Percentiles rank a stretch among this genome's conserved stretches.
Evolutionary conservation across 2,797 vertebrate genomes (phyloP).

Genomic region (Discoglossus pictus): DNA sequence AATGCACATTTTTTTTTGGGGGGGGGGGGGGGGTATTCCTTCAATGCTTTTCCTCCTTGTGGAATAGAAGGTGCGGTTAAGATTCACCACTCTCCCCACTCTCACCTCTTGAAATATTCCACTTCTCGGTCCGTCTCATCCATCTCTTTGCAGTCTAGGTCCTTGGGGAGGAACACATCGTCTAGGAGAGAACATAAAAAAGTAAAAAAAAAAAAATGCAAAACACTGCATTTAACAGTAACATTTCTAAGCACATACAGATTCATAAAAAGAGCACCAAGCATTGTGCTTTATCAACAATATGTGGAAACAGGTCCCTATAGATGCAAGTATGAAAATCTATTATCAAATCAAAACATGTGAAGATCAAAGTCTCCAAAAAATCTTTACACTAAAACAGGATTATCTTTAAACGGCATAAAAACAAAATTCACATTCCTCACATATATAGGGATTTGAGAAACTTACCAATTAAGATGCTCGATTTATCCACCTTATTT

Average conservation of each 20-base stretch:
- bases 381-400: no score
- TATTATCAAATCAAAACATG: no score
- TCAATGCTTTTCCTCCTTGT: no score
- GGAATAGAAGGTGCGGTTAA: background rate
- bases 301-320: no score
- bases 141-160: constrained; percentile 91
- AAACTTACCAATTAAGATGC: constrained; percentile 81
- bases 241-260: background rate
- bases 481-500: constrained; percentile 88
- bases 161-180: constrained; percentile 99
- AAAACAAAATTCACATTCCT: no score
- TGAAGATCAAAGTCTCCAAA: background rate
- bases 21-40: no score
- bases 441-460: no score
- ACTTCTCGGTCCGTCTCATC: constrained; percentile 98
- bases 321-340: no score
- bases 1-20: no score
- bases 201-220: background rate
- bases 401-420: no score
- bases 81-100: constrained; percentile 5
- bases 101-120: constrained; percentile 96
- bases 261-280: no score
- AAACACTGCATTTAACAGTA: background rate
- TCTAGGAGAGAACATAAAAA: constrained; percentile 71
- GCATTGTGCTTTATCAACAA: no score